Evolutionary conservation across 2,113 vertebrate species (phyloP), one percentile per base, ranked within the genome.

Genomic region (Trematomus loennbergii): DNA sequence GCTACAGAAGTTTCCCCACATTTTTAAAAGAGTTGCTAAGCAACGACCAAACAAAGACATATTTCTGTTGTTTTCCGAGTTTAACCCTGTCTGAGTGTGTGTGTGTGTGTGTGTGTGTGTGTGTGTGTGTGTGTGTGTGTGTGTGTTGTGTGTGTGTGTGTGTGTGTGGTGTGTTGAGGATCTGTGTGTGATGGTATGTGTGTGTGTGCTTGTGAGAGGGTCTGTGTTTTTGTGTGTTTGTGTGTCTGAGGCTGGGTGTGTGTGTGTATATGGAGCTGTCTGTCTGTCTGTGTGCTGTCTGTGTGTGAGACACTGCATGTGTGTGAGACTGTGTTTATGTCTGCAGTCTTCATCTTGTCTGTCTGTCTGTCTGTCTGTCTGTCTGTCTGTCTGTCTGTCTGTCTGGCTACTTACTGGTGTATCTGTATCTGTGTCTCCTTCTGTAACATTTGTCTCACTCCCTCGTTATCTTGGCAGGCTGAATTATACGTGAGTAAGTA

Each of bases 11-110:
- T 29, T 29, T 29, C 25, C 25, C 25, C 5, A 36, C 36, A 36
- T 7, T 6, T 5, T 36, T 7, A 36, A 36, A 17, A 3, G 18
- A 40, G 86, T 87, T 86, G 72, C 89, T 67, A 79, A 45, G 89
- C 65, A 88, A 89, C 87, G 66, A 13, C 48, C 79, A 88, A 89
- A 87, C 83, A 78, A 74, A 75, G 64, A 67, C 9, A 52, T 43
- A 46, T 22, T 82, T 49, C 22, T 78, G 49, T 63, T 69, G 78
- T 78, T 29, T 72, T 70, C 29, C 65, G 61, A 68, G 59, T 72
- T 81, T 72, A 69, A 87, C 66, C 68, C 53, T 57, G 73, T 72
- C 29, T 75, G 46, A 67, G 54, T 36, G 48, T 54, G 63, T 46
- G 36, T 72, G 70, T 74, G 66, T 78, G 78, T 11, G 61, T 62